A percentile compares a stretch with the other conserved stretches of the same genome.
phyloP scores from a whole-genome alignment of 2,888 invertebrate genomes.

The Pantelozetes paolii region DNA sequence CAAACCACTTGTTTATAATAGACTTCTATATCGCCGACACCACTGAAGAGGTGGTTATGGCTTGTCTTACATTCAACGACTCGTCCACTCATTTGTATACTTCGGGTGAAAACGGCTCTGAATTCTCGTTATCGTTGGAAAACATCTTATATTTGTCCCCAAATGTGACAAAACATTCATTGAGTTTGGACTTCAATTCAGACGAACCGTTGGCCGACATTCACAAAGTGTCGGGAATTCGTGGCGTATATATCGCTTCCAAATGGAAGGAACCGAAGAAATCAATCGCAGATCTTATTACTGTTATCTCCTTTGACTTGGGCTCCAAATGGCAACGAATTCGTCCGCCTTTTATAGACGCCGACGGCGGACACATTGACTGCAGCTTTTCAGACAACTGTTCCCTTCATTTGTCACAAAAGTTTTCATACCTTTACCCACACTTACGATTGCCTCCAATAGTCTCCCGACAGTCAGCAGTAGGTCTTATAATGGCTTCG shows the following conservation, averaged over 20 bases:
- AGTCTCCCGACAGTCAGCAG: conserved; percentile 77
- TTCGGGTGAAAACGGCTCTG: conserved; percentile 63
- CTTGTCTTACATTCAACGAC: conserved; percentile 73
- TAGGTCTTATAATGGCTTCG: conserved; percentile 80
- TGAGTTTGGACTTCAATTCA: conserved; percentile 42
- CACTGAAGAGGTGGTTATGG: conserved; percentile 65
- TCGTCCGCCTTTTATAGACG: conserved; percentile 66
- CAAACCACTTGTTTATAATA: conserved; percentile 38
- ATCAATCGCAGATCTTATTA: conserved; percentile 64
- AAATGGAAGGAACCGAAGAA: conserved; percentile 58
- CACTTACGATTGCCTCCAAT: conserved; percentile 73
- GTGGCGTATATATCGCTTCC: conserved; percentile 84
- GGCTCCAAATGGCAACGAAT: conserved; percentile 77
- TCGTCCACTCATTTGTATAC: conserved; percentile 72
- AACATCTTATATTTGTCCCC: conserved; percentile 78
- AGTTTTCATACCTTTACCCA: conserved; percentile 76
- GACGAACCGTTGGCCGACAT: conserved; percentile 80
- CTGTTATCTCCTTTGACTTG: conserved; percentile 78
- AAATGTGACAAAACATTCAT: conserved; percentile 66
- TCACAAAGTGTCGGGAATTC: conserved; percentile 77
- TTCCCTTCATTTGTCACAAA: conserved; percentile 80
- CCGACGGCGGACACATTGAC: conserved; percentile 63
- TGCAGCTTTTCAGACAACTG: conserved; percentile 61
- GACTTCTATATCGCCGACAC: conserved; percentile 81
- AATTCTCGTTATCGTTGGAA: conserved; percentile 72